phyloP scores from a whole-genome alignment of 2,113 vertebrate species.

The Calidris pugnax region DNA sequence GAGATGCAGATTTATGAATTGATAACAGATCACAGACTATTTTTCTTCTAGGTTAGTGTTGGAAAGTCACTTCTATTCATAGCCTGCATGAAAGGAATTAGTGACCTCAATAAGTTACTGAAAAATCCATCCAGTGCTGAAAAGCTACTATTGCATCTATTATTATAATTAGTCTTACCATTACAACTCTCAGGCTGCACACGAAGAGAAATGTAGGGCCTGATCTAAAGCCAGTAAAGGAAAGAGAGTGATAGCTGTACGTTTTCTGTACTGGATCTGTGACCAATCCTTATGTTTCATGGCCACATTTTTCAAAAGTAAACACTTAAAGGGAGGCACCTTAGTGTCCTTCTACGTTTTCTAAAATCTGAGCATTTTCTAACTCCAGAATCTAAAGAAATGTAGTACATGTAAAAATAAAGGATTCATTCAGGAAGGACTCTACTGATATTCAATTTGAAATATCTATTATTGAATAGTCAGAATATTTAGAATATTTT shows the following conservation, averaged over 20 bases:
- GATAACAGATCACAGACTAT: conserved; percentile 17
- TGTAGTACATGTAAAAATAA: neutral
- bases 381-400: neutral
- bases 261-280: neutral
- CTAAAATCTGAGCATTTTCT: neutral
- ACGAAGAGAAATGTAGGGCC: neutral
- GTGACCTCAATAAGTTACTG: conserved; percentile 17
- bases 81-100: conserved; percentile 30
- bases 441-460: neutral
- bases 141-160: neutral
- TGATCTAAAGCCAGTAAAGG: neutral
- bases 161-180: neutral
- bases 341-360: neutral
- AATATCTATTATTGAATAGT: neutral
- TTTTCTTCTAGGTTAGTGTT: neutral
- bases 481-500: neutral
- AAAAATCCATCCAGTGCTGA: conserved; percentile 7
- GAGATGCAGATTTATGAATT: conserved; percentile 6
- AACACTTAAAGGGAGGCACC: neutral
- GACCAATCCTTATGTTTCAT: neutral
- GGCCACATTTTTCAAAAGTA: neutral
- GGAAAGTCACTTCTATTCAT: conserved; percentile 42
- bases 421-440: neutral
- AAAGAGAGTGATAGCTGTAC: neutral
- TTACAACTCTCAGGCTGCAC: neutral